Evolutionary conservation across 2,797 vertebrate species (phyloP), one percentile per base, ranked within the genome.

Genomic region (Percopsis omiscomaycus): DNA sequence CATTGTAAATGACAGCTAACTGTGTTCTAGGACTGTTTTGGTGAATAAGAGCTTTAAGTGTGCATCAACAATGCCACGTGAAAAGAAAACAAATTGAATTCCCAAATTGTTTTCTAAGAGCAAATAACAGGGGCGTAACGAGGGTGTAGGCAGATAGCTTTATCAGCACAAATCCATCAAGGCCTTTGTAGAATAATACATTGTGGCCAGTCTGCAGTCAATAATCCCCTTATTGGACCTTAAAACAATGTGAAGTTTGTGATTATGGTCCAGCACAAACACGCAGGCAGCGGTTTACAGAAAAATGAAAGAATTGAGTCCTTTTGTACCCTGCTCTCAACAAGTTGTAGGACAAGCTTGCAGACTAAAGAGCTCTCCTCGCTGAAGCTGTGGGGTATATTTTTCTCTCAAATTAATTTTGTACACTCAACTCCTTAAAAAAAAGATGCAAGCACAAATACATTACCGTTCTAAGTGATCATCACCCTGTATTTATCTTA

Each of bases 381-480:
- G 64, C 51, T 67, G 84, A 57, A 79, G 76, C 79, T 85, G 85
- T 88, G 84, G 85, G 85, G 83, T 85, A 82, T 54, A 71, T 73
- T 89, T 81, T 80, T 84, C 77, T 86, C 77, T 82, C 76, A 79
- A 37, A 37, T 37, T 9, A 37, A 37, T 37, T 37, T 37, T 37
- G 37, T 37, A 37, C 6, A 5, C 8, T 37, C 37, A 37, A 84
- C 66, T 68, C 82, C 80, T 78, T 59, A 51, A 61, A 52, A 68
- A 68, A 80, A 80, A 83, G 85, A 32, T 32, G 32, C 49, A 59
- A 5, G 5, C 15, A 51, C 15, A 59, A 61, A 55, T 47, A 45
- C 0, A 46, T 64, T 68, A 78, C 67, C 74, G 29, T 75, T 67
- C 49, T 22, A 55, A 22, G 64, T 37, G 55, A 79, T 70, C 59